These are phyloP conservation scores for Platichthys stellatus DNA, from an alignment of 2,113 vertebrate species.

Conservation along the genomic window DNA sequence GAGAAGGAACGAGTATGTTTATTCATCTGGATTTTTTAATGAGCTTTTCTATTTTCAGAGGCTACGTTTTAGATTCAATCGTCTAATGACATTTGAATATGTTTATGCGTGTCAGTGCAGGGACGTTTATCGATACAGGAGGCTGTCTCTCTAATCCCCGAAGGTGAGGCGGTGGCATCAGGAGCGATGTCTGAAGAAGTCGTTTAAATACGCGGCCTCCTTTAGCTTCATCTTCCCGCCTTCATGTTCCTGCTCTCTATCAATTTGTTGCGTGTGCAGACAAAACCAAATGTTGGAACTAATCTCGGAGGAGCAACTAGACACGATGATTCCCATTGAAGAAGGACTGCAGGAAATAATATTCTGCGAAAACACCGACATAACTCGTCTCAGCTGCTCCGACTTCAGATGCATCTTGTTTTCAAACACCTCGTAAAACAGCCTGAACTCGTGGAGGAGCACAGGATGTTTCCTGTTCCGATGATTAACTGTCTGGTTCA, in stretches of 20 bases:
- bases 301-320: too few species aligned
- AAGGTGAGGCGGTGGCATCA: slow-evolving; percentile 25
- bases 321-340: not conserved
- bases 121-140: slow-evolving; percentile 18
- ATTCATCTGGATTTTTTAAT: slow-evolving; percentile 58
- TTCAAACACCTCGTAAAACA: not conserved
- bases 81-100: slow-evolving; percentile 50
- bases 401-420: not conserved
- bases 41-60: slow-evolving; percentile 55
- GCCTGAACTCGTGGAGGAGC: not conserved
- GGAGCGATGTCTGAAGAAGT: slow-evolving; percentile 12
- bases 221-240: slow-evolving; percentile 4
- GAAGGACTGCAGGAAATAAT: not conserved
- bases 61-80: slow-evolving; percentile 34
- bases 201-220: not conserved
- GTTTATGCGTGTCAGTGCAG: slow-evolving; percentile 13
- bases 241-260: slow-evolving; percentile 21
- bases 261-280: slow-evolving; percentile 17
- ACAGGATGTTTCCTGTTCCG: not conserved
- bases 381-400: not conserved
- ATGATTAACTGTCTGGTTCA: not conserved
- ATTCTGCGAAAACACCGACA: not conserved
- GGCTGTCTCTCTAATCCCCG: slow-evolving; percentile 24
- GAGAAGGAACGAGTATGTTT: slow-evolving; percentile 55
- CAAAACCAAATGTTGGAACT: not conserved